These are phyloP conservation scores for Pantherophis vulpinus DNA, from an alignment of 2,797 vertebrate genomes.

Conservation along the genomic window DNA sequence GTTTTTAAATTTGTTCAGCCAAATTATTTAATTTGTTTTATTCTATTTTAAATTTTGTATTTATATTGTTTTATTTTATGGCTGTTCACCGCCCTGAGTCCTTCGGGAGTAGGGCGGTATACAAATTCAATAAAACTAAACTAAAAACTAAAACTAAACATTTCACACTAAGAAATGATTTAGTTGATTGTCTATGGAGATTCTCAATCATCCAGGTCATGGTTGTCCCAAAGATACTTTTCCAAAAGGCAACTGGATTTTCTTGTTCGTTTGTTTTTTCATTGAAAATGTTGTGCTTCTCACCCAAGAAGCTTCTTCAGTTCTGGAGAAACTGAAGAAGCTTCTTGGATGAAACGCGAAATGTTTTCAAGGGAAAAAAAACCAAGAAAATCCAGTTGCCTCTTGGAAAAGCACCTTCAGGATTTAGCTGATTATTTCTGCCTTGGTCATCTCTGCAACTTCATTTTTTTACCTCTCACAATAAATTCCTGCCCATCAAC, in stretches of 20 bases:
- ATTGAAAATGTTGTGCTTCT: not conserved
- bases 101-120: too few species aligned
- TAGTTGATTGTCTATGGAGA: not conserved
- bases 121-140: too few species aligned
- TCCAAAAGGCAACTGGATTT: not conserved
- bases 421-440: not conserved
- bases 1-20: too few species aligned
- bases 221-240: not conserved
- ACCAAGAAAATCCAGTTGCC: not conserved
- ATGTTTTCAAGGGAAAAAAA: not conserved
- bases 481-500: constrained; percentile 98
- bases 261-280: not conserved
- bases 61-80: too few species aligned
- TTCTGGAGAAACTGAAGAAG: not conserved
- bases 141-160: too few species aligned
- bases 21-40: too few species aligned
- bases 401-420: not conserved
- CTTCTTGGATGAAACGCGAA: not conserved
- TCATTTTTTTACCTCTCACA: constrained; percentile 82
- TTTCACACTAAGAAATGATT: not conserved
- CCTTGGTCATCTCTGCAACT: not conserved
- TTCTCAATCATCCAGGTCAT: not conserved
- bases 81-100: too few species aligned
- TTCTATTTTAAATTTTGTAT: too few species aligned
- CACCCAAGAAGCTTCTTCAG: not conserved